Evolutionary conservation across 2,888 invertebrate species (phyloP).

Genomic region (Fragum sueziense): DNA sequence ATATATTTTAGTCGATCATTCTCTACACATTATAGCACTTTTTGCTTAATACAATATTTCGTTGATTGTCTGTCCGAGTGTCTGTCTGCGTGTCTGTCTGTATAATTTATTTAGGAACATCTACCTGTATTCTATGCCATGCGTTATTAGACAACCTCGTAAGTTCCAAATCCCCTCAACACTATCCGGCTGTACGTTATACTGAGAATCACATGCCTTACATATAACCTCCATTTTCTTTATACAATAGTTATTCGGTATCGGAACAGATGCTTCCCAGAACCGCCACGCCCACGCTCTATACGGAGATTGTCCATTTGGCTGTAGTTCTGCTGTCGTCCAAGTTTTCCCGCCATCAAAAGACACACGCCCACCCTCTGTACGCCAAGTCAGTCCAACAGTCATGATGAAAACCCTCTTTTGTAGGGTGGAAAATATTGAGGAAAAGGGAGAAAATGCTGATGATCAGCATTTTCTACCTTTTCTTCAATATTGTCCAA

Average conservation of each 20-base stretch:
- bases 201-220: slow-evolving; percentile 90
- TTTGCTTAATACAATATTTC: too few species aligned
- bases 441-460: too few species aligned
- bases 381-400: too few species aligned
- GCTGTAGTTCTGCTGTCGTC: slow-evolving; percentile 86
- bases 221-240: slow-evolving; percentile 90
- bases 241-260: slow-evolving; percentile 80
- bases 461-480: too few species aligned
- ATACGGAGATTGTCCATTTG: slow-evolving; percentile 71
- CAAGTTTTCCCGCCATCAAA: slow-evolving; percentile 92
- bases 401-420: too few species aligned
- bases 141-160: slow-evolving; percentile 96
- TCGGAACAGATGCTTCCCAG: slow-evolving; percentile 87
- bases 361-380: too few species aligned
- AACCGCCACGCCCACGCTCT: slow-evolving; percentile 93
- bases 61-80: too few species aligned
- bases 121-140: slow-evolving; percentile 89
- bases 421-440: too few species aligned
- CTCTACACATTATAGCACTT: too few species aligned
- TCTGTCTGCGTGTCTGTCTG: too few species aligned
- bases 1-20: too few species aligned
- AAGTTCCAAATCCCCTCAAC: slow-evolving; percentile 98
- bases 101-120: slow-evolving; percentile 66
- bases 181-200: slow-evolving; percentile 97
- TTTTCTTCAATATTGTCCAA: too few species aligned